Evolutionary conservation across 2,888 invertebrate species (phyloP).

Genomic region (Eumerus sabulonum): DNA sequence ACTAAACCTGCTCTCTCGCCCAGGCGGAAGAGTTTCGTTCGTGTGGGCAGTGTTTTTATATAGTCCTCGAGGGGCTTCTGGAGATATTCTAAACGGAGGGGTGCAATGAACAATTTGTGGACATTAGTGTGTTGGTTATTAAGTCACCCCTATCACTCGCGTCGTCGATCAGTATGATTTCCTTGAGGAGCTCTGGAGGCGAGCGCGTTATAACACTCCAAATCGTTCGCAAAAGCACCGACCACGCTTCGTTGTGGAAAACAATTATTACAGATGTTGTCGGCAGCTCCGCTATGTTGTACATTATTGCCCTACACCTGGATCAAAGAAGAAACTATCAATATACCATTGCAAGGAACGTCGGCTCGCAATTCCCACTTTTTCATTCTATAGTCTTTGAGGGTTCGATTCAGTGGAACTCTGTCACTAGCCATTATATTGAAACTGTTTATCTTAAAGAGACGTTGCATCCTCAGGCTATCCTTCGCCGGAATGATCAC

Average conservation of each 20-base stretch:
- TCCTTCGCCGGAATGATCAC: conserved; percentile 88
- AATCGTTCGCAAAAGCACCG: conserved; percentile 95
- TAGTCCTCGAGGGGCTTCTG: conserved; percentile 84
- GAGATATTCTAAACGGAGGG: conserved; percentile 81
- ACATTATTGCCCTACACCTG: conserved; percentile 83
- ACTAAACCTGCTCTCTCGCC: conserved; percentile 87
- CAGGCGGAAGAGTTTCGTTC: conserved; percentile 84
- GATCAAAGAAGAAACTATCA: neutral
- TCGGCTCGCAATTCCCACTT: too few species aligned
- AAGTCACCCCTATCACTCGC: conserved; percentile 86
- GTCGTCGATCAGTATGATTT: conserved; percentile 94
- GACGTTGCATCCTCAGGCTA: conserved; percentile 86
- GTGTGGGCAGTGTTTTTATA: conserved; percentile 82
- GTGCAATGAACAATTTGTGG: neutral
- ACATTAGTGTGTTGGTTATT: too few species aligned
- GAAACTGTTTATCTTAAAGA: conserved; percentile 91
- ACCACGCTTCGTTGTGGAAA: conserved; percentile 99
- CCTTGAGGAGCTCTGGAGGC: conserved; percentile 86
- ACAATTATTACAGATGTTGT: conserved; percentile 96
- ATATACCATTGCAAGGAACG: neutral
- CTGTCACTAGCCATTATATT: conserved; percentile 93
- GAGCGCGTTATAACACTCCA: conserved; percentile 96
- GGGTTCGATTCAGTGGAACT: conserved; percentile 89
- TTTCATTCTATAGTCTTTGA: conserved; percentile 91
- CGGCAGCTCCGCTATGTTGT: conserved; percentile 83